Conservation (phyloP, 2,888 invertebrate genomes). For the Bimastos eiseni region DNA sequence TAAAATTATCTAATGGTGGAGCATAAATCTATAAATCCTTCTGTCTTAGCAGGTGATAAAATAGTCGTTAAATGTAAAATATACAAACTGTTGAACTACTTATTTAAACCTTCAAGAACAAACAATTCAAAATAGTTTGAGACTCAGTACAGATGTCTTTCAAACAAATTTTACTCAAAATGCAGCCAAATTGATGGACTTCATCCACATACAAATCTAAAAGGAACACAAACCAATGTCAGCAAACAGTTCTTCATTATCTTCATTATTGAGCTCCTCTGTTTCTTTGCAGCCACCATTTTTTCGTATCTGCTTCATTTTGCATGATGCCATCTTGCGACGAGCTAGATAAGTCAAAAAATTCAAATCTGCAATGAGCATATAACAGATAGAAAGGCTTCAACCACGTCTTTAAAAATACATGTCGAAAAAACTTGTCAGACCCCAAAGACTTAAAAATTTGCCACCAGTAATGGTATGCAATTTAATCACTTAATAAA, state of each 20-base stretch:
- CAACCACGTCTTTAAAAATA: neutral
- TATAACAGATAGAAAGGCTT: neutral
- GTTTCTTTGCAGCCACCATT: conserved; percentile 44
- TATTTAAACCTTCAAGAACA: neutral
- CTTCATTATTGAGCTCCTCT: conserved; percentile 40
- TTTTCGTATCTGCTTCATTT: conserved; percentile 46
- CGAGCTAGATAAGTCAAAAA: conserved; percentile 38
- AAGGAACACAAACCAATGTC: conserved; percentile 37
- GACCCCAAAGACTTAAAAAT: neutral
- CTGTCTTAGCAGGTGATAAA: neutral
- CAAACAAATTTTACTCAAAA: neutral
- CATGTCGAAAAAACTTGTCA: neutral
- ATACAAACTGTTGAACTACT: neutral
- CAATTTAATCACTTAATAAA: neutral
- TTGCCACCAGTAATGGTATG: neutral
- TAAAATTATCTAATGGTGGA: neutral
- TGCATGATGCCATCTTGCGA: conserved; percentile 43
- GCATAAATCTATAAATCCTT: neutral
- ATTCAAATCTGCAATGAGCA: neutral
- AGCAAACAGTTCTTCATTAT: conserved; percentile 45
- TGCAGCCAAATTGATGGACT: neutral
- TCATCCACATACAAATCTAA: neutral
- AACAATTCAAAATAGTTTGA: neutral
- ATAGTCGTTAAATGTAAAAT: neutral
- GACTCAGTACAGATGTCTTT: neutral